A percentile compares a stretch with the other conserved stretches of the same genome.
phyloP scores from a whole-genome alignment of 1,140 invertebrate species.

The Grapholita molesta region DNA sequence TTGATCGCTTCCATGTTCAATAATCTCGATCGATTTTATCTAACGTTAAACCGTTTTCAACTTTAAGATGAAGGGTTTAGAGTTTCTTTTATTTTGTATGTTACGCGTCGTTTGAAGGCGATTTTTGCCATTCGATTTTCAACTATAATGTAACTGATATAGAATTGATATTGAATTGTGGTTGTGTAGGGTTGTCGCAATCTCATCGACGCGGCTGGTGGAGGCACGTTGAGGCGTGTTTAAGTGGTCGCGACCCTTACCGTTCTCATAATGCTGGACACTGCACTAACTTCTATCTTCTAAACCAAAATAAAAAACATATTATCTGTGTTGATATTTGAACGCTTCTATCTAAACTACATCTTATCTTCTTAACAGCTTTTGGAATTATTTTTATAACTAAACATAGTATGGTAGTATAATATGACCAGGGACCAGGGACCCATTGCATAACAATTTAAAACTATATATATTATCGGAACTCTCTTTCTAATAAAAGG shows the following conservation, averaged over 20 bases:
- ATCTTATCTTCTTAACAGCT: neutral
- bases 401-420: too few species aligned
- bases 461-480: too few species aligned
- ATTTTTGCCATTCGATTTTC: neutral
- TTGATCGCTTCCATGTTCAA: neutral
- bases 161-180: neutral
- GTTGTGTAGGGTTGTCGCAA: neutral
- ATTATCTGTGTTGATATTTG: neutral
- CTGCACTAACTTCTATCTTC: slow-evolving; percentile 18
- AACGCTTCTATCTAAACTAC: neutral
- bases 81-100: neutral
- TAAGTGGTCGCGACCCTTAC: slow-evolving; percentile 44
- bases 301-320: neutral
- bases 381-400: neutral
- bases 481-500: too few species aligned
- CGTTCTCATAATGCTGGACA: slow-evolving; percentile 32
- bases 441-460: too few species aligned
- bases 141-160: neutral
- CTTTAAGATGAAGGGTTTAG: neutral
- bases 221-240: slow-evolving; percentile 53
- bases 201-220: slow-evolving; percentile 25
- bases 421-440: too few species aligned
- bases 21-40: neutral
- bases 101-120: neutral
- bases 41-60: neutral